Evolutionary conservation across 2,888 invertebrate species (phyloP).

Genomic region (Leptinotarsa rubiginosa): DNA sequence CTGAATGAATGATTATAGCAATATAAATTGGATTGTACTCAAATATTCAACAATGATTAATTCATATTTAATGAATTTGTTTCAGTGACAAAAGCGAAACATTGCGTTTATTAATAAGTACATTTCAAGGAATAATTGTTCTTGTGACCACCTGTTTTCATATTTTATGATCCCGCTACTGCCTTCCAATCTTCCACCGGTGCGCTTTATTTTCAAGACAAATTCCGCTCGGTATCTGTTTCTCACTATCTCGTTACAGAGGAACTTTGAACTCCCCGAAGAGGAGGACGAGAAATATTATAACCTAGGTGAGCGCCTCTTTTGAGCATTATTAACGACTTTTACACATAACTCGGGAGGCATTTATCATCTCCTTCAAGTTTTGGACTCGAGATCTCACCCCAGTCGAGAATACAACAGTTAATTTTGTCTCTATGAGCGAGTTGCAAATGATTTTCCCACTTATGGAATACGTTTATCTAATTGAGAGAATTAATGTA

Average conservation of each 20-base stretch:
- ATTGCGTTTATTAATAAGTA: no score
- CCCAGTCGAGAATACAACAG: slow-evolving; percentile 53
- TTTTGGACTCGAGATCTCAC: slow-evolving; percentile 38
- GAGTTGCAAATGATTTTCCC: slow-evolving; percentile 33
- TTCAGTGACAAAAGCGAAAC: no score
- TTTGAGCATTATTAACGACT: slow-evolving; percentile 67
- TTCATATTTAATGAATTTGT: no score
- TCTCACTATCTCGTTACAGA: slow-evolving; percentile 63
- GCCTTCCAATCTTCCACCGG: slow-evolving; percentile 24
- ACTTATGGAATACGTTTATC: slow-evolving; percentile 1
- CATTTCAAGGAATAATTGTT: no score
- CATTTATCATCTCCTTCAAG: slow-evolving; percentile 63
- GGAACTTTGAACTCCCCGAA: slow-evolving; percentile 65
- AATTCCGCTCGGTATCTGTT: slow-evolving; percentile 63
- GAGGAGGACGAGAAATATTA: slow-evolving; percentile 63
- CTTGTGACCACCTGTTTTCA: background rate
- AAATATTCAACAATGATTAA: no score
- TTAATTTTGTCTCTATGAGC: slow-evolving; percentile 55
- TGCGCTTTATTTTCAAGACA: slow-evolving; percentile 55
- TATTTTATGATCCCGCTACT: slow-evolving; percentile 20
- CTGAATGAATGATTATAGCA: no score
- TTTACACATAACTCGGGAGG: slow-evolving; percentile 65
- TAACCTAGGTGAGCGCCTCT: slow-evolving; percentile 64
- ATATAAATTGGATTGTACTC: no score
- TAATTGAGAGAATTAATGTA: slow-evolving; percentile 2